Evolutionary conservation across 1,140 invertebrate species (phyloP), one percentile per base, ranked within the genome.

Genomic region (Aplysia californica): DNA sequence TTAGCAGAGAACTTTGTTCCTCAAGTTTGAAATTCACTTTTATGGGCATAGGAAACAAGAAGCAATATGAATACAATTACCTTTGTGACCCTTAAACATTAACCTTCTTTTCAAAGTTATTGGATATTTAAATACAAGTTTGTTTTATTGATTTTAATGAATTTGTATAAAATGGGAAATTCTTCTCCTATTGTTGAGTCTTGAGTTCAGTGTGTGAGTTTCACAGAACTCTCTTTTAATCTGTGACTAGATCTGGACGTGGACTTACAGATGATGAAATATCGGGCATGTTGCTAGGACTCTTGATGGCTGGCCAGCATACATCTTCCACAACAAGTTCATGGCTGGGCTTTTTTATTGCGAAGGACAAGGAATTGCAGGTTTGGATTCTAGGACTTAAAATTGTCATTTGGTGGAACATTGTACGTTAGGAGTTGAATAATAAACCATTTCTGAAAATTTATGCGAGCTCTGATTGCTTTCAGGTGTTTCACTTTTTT

Each of bases 241-340:
- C 21, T 31, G n/a, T 35, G 18, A 4, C 39, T 75, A 85, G 84
- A 68, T 74, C 73, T 77, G 86, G 86, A 0, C 69, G 83, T 4
- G 68, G 79, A 31, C 50, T 86, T 33, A 85, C 78, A 2, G 85
- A 87, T 78, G 84, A 86, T 66, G 86, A 87, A 75, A 82, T 87
- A 56, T 80, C 84, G 31, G 86, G 86, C 21, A 84, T 87, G 83
- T 61, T 87, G 67, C 86, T 87, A 77, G 86, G 86, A 55, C 66
- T 87, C 26, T 67, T 87, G 76, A 29, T 87, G 77, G 86, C 86
- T 18, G 86, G 86, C 3, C 86, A 87, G 75, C 86, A 87, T 39
- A 87, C 86, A 5, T 87, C 86, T 2, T 87, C 86, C 23, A 87
- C 86, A 6, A 86, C 86, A 10, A 77, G 76, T 56, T 76, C 86